phyloP scores from a whole-genome alignment of 2,888 invertebrate genomes.

The Tuberolachnus salignus region DNA sequence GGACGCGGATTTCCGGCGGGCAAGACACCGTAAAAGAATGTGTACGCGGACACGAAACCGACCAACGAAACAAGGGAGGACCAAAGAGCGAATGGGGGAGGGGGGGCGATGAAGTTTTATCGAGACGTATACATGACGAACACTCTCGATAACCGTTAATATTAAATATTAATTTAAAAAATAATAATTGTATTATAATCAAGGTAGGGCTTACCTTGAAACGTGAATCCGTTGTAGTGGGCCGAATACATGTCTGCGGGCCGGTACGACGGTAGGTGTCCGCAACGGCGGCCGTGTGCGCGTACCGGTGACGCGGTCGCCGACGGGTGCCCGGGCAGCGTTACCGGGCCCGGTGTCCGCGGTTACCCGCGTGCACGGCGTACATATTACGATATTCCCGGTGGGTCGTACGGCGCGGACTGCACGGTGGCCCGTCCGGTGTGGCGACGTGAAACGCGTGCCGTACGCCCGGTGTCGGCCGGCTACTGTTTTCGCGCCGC shows the following conservation, averaged over 20 bases:
- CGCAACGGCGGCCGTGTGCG: background rate
- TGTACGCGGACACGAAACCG: background rate
- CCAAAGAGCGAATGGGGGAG: too few relatives aligned
- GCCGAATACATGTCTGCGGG: slow-evolving; percentile 34
- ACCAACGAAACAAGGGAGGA: too few relatives aligned
- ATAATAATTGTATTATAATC: too few relatives aligned
- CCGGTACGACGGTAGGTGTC: background rate
- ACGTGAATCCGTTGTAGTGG: slow-evolving; percentile 52
- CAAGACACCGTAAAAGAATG: background rate
- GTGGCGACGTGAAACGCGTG: background rate
- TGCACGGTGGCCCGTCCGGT: background rate
- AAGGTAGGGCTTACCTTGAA: slow-evolving; percentile 34
- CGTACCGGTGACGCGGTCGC: background rate
- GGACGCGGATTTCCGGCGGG: too few relatives aligned
- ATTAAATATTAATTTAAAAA: too few relatives aligned
- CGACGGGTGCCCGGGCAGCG: too few relatives aligned
- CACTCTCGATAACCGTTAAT: too few relatives aligned
- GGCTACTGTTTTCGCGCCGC: background rate
- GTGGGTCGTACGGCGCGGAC: background rate
- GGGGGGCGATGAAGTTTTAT: too few relatives aligned
- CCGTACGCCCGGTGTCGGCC: background rate
- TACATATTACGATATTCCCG: too few relatives aligned
- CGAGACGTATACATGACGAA: too few relatives aligned
- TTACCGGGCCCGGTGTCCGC: too few relatives aligned
- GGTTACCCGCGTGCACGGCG: too few relatives aligned